A percentile compares a stretch with the other conserved stretches of the same genome.
These are phyloP conservation scores for Crax fasciolata DNA, from an alignment of 2,797 vertebrate genomes.

Conservation along the genomic window DNA sequence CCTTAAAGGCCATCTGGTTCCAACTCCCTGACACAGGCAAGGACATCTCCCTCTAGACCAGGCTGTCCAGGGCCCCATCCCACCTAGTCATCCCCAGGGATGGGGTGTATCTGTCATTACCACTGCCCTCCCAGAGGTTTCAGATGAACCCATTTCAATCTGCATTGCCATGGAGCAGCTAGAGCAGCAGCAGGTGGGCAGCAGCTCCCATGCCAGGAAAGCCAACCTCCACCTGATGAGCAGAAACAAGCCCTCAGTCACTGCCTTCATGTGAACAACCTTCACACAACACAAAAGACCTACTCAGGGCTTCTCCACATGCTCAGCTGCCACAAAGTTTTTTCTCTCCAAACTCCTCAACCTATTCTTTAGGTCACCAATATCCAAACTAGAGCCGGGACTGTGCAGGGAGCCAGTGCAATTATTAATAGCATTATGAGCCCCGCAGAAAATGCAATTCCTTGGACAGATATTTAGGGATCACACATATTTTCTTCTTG, in stretches of 20 bases:
- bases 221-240: neutral
- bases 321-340: neutral
- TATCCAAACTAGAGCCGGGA: neutral
- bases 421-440: slow-evolving; percentile 30
- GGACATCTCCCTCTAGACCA: neutral
- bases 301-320: neutral
- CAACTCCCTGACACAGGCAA: neutral
- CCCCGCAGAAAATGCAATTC: slow-evolving; percentile 4
- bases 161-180: neutral
- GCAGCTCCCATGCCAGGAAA: neutral
- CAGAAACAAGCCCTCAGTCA: neutral
- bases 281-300: neutral
- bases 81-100: neutral
- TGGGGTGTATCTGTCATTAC: neutral
- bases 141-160: neutral
- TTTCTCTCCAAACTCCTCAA: neutral
- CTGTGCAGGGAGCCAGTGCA: accelerated
- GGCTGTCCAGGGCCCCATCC: neutral
- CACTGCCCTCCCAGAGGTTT: neutral
- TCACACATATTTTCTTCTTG: slow-evolving; percentile 45
- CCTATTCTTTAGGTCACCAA: slow-evolving; percentile 11
- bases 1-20: neutral
- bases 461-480: slow-evolving; percentile 19
- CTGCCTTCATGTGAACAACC: neutral
- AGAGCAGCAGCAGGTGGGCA: neutral